Evolutionary conservation across 2,113 vertebrate genomes (phyloP).

Genomic region (Poicephalus gulielmi): DNA sequence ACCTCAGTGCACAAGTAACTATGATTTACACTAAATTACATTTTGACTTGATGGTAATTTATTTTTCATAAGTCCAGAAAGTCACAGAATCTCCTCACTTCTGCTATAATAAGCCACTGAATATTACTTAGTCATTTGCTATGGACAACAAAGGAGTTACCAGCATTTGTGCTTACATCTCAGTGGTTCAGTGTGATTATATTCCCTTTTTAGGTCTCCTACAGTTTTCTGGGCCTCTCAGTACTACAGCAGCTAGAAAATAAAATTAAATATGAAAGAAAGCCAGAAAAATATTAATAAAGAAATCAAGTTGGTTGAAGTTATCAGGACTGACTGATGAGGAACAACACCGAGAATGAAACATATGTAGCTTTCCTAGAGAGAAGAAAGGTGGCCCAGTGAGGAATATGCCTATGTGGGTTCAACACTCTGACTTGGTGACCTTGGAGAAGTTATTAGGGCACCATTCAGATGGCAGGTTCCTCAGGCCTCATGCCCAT

Average conservation of each 20-base stretch:
- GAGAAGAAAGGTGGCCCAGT: background rate
- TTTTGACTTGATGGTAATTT: background rate
- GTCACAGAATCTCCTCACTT: background rate
- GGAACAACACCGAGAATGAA: background rate
- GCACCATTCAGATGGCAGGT: background rate
- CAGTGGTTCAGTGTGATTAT: background rate
- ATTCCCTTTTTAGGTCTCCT: background rate
- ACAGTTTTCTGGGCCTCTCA: background rate
- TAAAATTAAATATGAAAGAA: background rate
- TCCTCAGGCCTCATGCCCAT: background rate
- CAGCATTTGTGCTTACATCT: background rate
- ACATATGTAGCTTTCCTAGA: background rate
- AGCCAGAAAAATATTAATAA: background rate
- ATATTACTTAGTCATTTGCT: background rate
- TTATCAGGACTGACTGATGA: background rate
- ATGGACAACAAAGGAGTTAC: background rate
- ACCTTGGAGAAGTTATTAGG: background rate
- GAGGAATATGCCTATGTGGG: background rate
- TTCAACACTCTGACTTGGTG: background rate
- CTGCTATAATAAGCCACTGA: background rate
- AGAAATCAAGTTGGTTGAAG: background rate
- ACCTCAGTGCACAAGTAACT: background rate
- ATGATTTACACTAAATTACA: background rate
- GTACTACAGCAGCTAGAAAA: background rate
- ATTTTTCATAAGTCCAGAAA: background rate